phyloP scores from a whole-genome alignment of 2,797 vertebrate genomes.

The Chiroxiphia lanceolata region DNA sequence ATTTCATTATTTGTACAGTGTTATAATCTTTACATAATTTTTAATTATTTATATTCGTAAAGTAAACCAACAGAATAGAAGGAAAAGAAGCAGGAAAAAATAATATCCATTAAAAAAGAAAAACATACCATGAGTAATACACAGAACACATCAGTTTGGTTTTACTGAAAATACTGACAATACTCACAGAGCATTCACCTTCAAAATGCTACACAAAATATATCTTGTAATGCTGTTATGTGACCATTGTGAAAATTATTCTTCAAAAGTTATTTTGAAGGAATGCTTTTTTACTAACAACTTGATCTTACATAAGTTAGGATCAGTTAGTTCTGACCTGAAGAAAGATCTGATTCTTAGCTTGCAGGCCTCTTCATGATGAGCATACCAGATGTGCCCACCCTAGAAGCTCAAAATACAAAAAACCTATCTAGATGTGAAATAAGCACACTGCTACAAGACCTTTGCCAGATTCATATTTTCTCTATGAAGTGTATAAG shows the following conservation, averaged over 20 bases:
- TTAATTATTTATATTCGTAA: not conserved
- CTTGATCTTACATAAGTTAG: not conserved
- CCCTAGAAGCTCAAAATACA: not conserved
- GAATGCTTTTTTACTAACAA: not conserved
- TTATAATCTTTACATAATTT: rapidly evolving
- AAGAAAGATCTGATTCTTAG: not conserved
- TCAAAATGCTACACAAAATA: not conserved
- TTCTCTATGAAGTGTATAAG: not conserved
- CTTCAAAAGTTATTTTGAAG: not conserved
- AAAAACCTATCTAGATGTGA: not conserved
- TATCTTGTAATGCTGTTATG: not conserved
- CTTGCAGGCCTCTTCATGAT: not conserved
- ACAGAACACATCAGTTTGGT: not conserved
- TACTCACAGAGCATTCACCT: not conserved
- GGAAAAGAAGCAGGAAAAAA: not conserved
- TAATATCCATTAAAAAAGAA: not conserved
- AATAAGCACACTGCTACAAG: not conserved
- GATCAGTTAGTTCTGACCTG: not conserved
- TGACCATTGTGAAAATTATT: not conserved
- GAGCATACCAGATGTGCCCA: not conserved
- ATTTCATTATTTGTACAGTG: not conserved
- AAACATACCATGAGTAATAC: not conserved
- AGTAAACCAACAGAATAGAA: not conserved
- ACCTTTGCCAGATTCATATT: not conserved
- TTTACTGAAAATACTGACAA: not conserved